These are phyloP conservation scores for Akabosia matsudoensis DNA, from an alignment of 1,140 invertebrate species.

Conservation along the genomic window DNA sequence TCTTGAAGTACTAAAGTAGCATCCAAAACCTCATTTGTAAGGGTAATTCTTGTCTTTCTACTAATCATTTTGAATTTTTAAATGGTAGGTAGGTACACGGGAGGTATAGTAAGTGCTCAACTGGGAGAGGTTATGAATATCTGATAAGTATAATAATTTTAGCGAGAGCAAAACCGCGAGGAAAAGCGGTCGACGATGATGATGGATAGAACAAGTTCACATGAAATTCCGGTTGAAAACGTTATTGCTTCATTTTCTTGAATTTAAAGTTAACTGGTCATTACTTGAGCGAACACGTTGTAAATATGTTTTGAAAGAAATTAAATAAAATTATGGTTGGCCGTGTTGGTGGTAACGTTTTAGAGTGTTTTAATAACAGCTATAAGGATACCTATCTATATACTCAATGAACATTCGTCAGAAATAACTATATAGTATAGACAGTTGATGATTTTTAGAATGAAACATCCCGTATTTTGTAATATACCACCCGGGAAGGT, in stretches of 20 bases:
- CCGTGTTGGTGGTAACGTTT: neutral
- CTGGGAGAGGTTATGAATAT: too few relatives aligned
- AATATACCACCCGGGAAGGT: conserved; percentile 7
- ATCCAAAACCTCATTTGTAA: conserved; percentile 8
- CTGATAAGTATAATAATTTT: too few relatives aligned
- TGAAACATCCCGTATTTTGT: neutral
- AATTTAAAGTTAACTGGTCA: too few relatives aligned
- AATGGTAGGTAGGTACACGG: too few relatives aligned
- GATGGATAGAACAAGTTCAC: conserved; percentile 3
- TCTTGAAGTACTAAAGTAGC: neutral
- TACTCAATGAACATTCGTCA: neutral
- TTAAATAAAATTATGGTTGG: neutral
- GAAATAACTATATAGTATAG: neutral
- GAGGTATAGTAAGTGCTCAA: too few relatives aligned
- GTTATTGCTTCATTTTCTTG: neutral
- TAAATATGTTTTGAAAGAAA: neutral
- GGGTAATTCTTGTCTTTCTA: neutral
- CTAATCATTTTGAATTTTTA: neutral
- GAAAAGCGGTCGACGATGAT: neutral
- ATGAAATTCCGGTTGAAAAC: conserved; percentile 17
- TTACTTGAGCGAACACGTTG: too few relatives aligned
- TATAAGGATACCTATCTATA: too few relatives aligned
- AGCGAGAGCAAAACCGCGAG: neutral
- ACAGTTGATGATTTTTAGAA: neutral
- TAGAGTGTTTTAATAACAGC: neutral